A percentile compares a stretch with the other conserved stretches of the same genome.
phyloP scores from a whole-genome alignment of 1,140 invertebrate genomes.

The Adoxophyes honmai region DNA sequence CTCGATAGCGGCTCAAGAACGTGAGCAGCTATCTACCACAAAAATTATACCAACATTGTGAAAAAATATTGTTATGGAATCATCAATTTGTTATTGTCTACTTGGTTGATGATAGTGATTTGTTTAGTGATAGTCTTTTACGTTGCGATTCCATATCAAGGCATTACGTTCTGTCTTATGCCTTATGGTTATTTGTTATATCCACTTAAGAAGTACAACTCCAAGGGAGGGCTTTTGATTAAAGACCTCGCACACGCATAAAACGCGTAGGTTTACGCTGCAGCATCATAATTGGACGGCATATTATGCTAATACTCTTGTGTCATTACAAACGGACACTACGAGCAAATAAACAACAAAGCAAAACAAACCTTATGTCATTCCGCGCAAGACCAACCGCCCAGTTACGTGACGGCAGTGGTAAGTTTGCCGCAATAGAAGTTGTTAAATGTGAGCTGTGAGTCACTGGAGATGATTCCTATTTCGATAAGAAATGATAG shows the following conservation, averaged over 20 bases:
- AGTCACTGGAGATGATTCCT: conserved; percentile 7
- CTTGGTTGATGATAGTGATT: too few species aligned
- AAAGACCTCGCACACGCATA: neutral
- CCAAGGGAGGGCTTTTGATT: neutral
- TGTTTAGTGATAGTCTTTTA: too few species aligned
- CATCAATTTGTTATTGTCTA: too few species aligned
- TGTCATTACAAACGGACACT: neutral
- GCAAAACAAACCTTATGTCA: conserved; percentile 2
- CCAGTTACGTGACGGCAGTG: too few species aligned
- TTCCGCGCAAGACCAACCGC: neutral
- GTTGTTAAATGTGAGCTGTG: neutral
- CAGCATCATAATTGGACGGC: conserved; percentile 1
- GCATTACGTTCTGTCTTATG: too few species aligned
- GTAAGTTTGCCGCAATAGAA: conserved; percentile 7
- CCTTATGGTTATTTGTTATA: too few species aligned
- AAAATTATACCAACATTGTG: too few species aligned
- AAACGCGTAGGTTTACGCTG: conserved; percentile 7
- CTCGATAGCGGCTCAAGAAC: neutral
- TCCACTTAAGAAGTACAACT: too few species aligned
- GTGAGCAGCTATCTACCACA: too few species aligned
- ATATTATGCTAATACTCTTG: neutral
- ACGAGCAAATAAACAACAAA: neutral
- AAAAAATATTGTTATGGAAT: too few species aligned
- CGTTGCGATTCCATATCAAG: too few species aligned
- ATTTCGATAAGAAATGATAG: conserved; percentile 14